Evolutionary conservation across 2,888 invertebrate genomes (phyloP), one percentile per base, ranked within the genome.

Genomic region (Andrena dorsata): DNA sequence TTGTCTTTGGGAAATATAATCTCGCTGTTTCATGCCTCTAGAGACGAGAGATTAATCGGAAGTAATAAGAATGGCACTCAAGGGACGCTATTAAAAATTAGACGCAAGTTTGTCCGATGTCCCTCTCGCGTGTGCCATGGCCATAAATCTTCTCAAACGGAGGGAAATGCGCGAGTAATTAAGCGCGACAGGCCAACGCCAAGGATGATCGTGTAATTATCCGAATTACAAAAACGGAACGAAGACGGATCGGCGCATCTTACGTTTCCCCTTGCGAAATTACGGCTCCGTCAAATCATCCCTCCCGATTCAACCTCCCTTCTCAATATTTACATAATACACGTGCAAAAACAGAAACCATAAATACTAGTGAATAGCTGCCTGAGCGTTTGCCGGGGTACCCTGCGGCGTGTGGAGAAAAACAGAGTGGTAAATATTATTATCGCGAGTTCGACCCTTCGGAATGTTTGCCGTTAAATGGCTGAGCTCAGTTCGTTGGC

Each of bases 171-270:
- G 68, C 61, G 41, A 82, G 83, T 83, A 82, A 83, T 83, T 83
- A 83, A 75, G 69, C 69, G 58, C 60, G 71, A 60, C 79, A 72
- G 71, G 72, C 66, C 72, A 79, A 70, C 82, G 53, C 66, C 82
- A 64, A 79, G 75, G 72, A 74, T 82, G 83, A 83, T 83, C 83
- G 72, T 76, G 61, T 82, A 83, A 82, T 83, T 83, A 82, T 60
- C 66, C 64, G 69, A 53, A 58, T 66, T 49, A 49, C 30, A 76
- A 79, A 83, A 83, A 75, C 63, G 72, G 82, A 83, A 83, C 79
- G 83, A 83, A 83, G 83, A 83, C 79, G 79, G 76, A 83, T 83
- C 72, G 74, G 47, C 71, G 30, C 47, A 30, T 30, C 66, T 68
- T 51, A 72, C 35, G 56, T n/a, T 3, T 26, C 53, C 13, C n/a